Conservation (phyloP, 2,888 invertebrate species). For the Clitarchus hookeri region DNA sequence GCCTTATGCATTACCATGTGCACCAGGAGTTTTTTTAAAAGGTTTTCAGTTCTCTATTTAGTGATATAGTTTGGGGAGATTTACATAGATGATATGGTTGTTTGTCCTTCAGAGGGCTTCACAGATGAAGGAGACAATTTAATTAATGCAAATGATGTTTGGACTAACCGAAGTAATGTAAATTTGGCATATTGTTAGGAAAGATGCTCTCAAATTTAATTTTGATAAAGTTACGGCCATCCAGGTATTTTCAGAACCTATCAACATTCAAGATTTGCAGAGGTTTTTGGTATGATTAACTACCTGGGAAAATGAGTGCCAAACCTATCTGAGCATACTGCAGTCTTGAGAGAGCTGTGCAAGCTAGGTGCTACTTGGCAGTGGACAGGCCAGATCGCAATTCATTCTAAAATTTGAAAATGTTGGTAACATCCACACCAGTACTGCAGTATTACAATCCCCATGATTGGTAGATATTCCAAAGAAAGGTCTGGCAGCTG, state of each 20-base stretch:
- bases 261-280: neutral
- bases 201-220: neutral
- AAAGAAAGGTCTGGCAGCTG: neutral
- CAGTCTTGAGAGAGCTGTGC: neutral
- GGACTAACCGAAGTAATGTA: neutral
- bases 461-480: neutral
- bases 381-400: neutral
- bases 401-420: neutral
- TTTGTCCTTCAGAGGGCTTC: neutral
- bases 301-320: neutral
- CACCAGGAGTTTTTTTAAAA: neutral
- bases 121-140: neutral
- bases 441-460: neutral
- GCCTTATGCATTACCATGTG: neutral
- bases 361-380: neutral
- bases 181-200: neutral
- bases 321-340: neutral
- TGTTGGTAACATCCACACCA: neutral
- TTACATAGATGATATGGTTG: neutral
- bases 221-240: neutral
- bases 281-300: neutral
- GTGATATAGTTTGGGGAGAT: neutral
- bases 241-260: neutral
- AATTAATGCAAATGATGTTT: neutral
- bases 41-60: neutral